A percentile compares a stretch with the other conserved stretches of the same genome.
Evolutionary conservation across 1,140 invertebrate genomes (phyloP).

Genomic region (Patella vulgata): DNA sequence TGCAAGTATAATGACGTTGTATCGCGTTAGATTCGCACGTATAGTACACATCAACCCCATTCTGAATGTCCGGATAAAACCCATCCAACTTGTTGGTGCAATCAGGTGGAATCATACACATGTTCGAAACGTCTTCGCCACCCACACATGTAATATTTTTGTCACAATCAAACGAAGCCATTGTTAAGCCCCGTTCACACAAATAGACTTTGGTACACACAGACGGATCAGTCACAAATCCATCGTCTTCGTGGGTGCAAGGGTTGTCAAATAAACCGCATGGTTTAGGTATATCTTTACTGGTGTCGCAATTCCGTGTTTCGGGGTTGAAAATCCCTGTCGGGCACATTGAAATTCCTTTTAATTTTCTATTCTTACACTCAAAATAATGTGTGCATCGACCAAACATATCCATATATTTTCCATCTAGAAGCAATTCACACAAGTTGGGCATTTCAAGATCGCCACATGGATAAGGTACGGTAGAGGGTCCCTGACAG

Average conservation of each 20-base stretch:
- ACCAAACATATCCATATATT: conserved; percentile 28
- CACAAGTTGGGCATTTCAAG: conserved; percentile 19
- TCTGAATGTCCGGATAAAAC: conserved; percentile 12
- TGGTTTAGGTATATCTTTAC: conserved; percentile 9
- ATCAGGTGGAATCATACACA: conserved; percentile 10
- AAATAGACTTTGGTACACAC: conserved; percentile 2
- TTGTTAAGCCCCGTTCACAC: conserved; percentile 19
- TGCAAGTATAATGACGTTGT: conserved; percentile 5
- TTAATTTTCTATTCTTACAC: conserved; percentile 15
- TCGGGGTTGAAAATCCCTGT: conserved; percentile 27
- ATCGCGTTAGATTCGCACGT: conserved; percentile 9
- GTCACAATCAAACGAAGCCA: conserved; percentile 16
- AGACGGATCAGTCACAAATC: conserved; percentile 9
- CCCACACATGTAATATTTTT: conserved; percentile 12
- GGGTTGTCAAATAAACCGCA: conserved; percentile 24
- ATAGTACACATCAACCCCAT: conserved; percentile 11
- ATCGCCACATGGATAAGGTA: conserved; percentile 35
- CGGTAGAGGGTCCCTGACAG: conserved; percentile 13
- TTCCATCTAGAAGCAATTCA: conserved; percentile 14
- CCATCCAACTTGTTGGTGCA: conserved; percentile 14
- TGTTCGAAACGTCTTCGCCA: conserved; percentile 1
- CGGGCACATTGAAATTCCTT: conserved; percentile 28
- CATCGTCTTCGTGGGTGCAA: conserved; percentile 20
- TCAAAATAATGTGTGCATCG: conserved; percentile 36
- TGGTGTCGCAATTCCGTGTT: conserved; percentile 20